phyloP scores from a whole-genome alignment of 2,797 vertebrate species.

The Siniperca undulata region DNA sequence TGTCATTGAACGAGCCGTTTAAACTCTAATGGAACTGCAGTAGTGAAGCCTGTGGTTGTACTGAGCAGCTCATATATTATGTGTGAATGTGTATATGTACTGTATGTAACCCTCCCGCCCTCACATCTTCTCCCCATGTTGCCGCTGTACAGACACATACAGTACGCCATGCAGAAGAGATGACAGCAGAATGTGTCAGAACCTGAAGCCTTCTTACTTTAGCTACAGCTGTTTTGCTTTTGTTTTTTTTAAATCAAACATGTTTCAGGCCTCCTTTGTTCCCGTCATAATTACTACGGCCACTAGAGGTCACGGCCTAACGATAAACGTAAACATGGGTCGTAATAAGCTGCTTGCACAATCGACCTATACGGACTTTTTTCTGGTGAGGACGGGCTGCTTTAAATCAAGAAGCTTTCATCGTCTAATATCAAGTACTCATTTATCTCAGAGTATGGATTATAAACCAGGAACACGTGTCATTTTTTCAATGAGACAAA shows the following conservation, averaged over 20 bases:
- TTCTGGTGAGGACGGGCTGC: too few species aligned
- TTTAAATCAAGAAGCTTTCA: too few species aligned
- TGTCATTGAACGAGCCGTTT: constrained; percentile 34
- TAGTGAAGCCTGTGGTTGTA: not conserved
- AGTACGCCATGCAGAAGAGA: not conserved
- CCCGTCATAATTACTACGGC: too few species aligned
- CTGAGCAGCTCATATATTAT: not conserved
- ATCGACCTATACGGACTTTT: too few species aligned
- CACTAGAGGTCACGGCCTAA: too few species aligned
- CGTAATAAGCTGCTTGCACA: too few species aligned
- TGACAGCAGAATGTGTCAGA: not conserved
- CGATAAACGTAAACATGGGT: too few species aligned
- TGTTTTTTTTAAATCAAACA: not conserved
- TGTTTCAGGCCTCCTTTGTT: not conserved
- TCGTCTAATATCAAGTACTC: not conserved
- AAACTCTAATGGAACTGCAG: constrained; percentile 20
- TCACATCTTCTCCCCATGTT: not conserved
- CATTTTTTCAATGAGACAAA: too few species aligned
- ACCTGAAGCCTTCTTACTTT: not conserved
- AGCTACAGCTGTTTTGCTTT: not conserved
- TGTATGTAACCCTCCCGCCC: not conserved
- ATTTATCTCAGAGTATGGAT: not conserved
- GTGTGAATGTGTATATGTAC: not conserved
- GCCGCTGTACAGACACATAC: not conserved
- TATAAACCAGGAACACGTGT: too few species aligned